A percentile compares a stretch with the other conserved stretches of the same genome.
Evolutionary conservation across 2,797 vertebrate species (phyloP).

Genomic region (Coilia nasus): DNA sequence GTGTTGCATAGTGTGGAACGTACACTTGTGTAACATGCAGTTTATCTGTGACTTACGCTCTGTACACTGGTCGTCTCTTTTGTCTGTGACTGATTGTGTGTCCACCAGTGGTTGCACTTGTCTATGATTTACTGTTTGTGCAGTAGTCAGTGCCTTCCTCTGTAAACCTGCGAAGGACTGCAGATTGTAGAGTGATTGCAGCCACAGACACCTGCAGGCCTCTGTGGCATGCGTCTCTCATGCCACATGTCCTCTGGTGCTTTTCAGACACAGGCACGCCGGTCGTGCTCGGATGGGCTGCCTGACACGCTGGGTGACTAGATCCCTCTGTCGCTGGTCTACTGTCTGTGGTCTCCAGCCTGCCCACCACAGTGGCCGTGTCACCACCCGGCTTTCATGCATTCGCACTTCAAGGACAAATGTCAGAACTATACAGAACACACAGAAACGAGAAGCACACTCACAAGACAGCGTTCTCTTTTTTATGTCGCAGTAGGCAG

Average conservation of each 20-base stretch:
- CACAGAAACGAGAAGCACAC: not conserved
- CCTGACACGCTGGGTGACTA: not conserved
- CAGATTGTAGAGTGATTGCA: not conserved
- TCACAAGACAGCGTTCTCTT: not conserved
- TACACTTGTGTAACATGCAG: not conserved
- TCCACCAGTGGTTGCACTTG: not conserved
- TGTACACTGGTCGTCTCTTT: not conserved
- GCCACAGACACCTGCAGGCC: not conserved
- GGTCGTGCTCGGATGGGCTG: not conserved
- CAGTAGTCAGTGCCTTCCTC: not conserved
- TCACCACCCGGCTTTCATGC: not conserved
- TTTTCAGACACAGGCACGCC: not conserved
- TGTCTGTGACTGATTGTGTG: not conserved
- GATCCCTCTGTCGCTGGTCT: not conserved
- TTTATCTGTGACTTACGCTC: not conserved
- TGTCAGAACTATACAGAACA: not conserved
- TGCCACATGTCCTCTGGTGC: not conserved
- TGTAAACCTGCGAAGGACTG: not conserved
- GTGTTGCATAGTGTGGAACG: not conserved
- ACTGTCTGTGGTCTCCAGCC: not conserved
- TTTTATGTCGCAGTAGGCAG: not conserved
- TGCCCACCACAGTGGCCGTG: not conserved
- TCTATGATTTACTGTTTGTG: not conserved
- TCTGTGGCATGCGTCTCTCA: not conserved
- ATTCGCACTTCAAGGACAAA: conserved; percentile 8